Evolutionary conservation across 2,888 invertebrate genomes (phyloP), one percentile per base, ranked within the genome.

Genomic region (Caenorhabditis becei): DNA sequence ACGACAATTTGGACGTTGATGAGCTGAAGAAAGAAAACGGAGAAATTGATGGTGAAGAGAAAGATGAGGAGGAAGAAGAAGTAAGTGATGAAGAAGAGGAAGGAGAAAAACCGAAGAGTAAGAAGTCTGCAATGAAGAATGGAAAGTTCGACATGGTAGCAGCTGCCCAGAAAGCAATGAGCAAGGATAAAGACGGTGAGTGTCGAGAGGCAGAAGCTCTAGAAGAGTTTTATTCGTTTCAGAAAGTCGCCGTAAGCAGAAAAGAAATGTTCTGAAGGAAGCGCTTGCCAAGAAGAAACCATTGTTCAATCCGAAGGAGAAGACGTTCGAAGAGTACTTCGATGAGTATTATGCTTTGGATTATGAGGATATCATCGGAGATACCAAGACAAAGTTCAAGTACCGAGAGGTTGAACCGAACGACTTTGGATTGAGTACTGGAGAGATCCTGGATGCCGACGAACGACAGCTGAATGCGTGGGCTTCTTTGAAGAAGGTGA

Each of bases 341-440:
- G 96, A 97, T 89, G 97, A 97, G 92, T 97, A 97, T 91, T 97
- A 97, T 91, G 94, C 95, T 89, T 93, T 97, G 91, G 96, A 97
- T 92, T 98, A 95, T 91, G 98, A 98, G 91, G 98, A 99, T 92
- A 94, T 97, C 63, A 95, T 98, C 61, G 97, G 91, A 0, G 72
- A 80, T 61, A 51, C 59, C 0, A 54, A 96, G 0, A 97, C 96
- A 79, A 93, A 92, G 49, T 99, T 97, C 92, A 96, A 96, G 91
- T 99, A 99, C 91, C 93, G 96, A 32, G 94, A 95, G 91, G 96
- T 92, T 16, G 82, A 94, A 49, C 95, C 96, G 0, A 97, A 97
- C 91, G 94, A 95, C 92, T 99, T 95, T 92, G 99, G 99, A 0
- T 93, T 99, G 26, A 94, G 94, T 5, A 93, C 95, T 56, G 96